Evolutionary conservation across 1,140 invertebrate genomes (phyloP).

Genomic region (Leptoteleia sp.): DNA sequence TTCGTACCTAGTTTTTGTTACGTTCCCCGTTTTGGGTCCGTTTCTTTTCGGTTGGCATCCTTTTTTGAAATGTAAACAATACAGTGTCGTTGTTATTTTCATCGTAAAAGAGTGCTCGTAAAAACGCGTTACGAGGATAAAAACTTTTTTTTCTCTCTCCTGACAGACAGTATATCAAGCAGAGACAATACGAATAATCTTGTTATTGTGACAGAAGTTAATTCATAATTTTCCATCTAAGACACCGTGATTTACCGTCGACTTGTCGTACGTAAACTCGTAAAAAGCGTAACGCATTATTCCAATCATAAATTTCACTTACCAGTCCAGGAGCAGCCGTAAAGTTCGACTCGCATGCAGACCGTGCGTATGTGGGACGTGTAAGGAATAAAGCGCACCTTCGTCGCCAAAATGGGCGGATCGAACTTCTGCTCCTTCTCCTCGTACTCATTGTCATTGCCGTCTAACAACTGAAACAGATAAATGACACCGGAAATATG

Average conservation of each 20-base stretch:
- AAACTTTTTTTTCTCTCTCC: constrained; percentile 3
- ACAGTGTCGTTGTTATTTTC: background rate
- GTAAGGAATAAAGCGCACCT: constrained; percentile 93
- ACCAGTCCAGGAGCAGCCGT: constrained; percentile 93
- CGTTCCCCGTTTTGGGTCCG: no score
- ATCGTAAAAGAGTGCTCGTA: constrained; percentile 21
- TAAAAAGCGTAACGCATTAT: constrained; percentile 59
- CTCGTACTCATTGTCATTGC: constrained; percentile 93
- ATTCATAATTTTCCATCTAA: constrained; percentile 60
- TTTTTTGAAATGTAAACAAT: constrained; percentile 9
- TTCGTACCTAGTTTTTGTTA: no score
- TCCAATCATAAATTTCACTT: constrained; percentile 82
- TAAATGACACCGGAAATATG: constrained; percentile 55
- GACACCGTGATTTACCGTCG: constrained; percentile 50
- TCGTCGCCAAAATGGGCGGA: constrained; percentile 91
- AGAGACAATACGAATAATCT: constrained; percentile 49
- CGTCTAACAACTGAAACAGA: constrained; percentile 89
- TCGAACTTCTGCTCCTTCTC: constrained; percentile 89
- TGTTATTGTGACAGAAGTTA: constrained; percentile 51
- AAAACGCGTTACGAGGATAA: constrained; percentile 3
- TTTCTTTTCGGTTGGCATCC: no score
- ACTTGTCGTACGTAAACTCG: constrained; percentile 46
- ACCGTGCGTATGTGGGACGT: constrained; percentile 91
- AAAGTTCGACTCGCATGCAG: constrained; percentile 94
- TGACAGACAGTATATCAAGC: constrained; percentile 19